Conservation (phyloP, 2,888 invertebrate genomes). For the Nebria salina region DNA sequence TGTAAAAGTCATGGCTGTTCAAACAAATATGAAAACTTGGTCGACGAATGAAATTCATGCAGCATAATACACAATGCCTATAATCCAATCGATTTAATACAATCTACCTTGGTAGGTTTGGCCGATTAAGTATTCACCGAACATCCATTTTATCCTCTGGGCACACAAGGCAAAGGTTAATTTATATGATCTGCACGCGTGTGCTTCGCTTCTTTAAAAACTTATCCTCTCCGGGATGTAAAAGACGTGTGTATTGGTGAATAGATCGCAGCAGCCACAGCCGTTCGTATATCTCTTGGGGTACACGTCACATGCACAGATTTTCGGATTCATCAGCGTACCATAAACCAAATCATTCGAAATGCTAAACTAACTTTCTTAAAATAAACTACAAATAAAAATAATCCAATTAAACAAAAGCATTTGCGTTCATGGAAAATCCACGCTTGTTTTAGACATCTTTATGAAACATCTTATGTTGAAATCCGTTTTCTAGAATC, state of each 20-base stretch:
- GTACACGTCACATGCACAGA: background rate
- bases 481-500: background rate
- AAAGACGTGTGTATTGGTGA: background rate
- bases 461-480: background rate
- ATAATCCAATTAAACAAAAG: no score
- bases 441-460: background rate
- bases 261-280: background rate
- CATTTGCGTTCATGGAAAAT: no score
- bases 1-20: background rate
- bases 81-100: constrained; percentile 24
- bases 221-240: constrained; percentile 21
- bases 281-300: background rate
- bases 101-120: constrained; percentile 4
- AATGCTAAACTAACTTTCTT: no score
- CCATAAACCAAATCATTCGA: background rate
- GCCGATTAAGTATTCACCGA: constrained; percentile 24
- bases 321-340: background rate
- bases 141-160: constrained; percentile 30
- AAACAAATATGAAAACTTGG: background rate
- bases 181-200: constrained; percentile 36
- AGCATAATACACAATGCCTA: constrained; percentile 10
- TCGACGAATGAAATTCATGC: background rate
- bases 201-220: constrained; percentile 20
- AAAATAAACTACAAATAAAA: no score
- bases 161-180: constrained; percentile 28